Conservation (phyloP, 2,888 invertebrate species). For the Sceliomorpha sp. region DNA sequence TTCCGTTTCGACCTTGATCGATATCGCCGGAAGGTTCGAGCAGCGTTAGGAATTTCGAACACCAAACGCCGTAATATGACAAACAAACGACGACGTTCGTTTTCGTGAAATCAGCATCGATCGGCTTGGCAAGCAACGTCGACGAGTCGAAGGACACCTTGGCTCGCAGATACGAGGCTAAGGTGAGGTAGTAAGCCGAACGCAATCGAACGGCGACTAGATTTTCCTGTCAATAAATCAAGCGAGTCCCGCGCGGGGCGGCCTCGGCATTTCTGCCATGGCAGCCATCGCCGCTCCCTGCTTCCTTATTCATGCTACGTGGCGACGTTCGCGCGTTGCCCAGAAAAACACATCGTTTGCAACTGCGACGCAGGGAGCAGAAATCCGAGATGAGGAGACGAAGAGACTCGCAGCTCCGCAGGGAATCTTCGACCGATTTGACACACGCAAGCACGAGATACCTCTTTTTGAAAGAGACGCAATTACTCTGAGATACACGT, state of each 20-base stretch:
- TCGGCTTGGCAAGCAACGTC: slow-evolving; percentile 38
- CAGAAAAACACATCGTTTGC: slow-evolving; percentile 61
- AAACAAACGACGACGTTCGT: slow-evolving; percentile 38
- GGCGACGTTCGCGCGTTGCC: slow-evolving; percentile 41
- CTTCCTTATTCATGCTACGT: slow-evolving; percentile 72
- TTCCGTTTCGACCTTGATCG: slow-evolving; percentile 34
- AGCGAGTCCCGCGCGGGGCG: slow-evolving; percentile 67
- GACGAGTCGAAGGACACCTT: slow-evolving; percentile 50
- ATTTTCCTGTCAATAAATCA: slow-evolving; percentile 81
- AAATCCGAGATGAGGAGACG: not conserved
- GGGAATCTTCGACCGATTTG: slow-evolving; percentile 1
- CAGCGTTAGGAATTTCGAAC: not conserved
- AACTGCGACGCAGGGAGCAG: slow-evolving; percentile 25
- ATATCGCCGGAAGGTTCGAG: slow-evolving; percentile 46
- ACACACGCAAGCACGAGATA: no score
- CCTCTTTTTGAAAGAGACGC: no score
- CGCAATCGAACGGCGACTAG: slow-evolving; percentile 73
- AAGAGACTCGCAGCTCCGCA: slow-evolving; percentile 11
- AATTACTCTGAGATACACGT: no score
- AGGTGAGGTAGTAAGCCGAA: slow-evolving; percentile 69
- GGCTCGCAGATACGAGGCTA: slow-evolving; percentile 40
- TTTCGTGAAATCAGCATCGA: slow-evolving; percentile 4
- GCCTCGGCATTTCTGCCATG: slow-evolving; percentile 75
- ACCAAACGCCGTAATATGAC: slow-evolving; percentile 10
- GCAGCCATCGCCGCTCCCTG: slow-evolving; percentile 66